Evolutionary conservation across 2,888 invertebrate species (phyloP).

Genomic region (Ophion ellenae): DNA sequence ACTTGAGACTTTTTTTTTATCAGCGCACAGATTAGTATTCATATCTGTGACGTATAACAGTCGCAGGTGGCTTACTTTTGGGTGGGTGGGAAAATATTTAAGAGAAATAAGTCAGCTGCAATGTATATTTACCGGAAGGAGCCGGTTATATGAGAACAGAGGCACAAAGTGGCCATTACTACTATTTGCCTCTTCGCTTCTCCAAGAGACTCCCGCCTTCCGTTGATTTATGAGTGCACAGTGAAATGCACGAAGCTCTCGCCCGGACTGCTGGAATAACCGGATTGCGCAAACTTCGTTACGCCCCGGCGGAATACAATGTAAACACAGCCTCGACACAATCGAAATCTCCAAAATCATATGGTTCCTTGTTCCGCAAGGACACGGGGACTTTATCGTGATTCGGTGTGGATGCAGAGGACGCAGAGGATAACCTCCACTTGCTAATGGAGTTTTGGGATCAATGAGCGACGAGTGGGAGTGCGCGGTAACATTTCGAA

Average conservation of each 20-base stretch:
- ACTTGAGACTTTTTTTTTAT: not conserved
- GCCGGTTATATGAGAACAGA: constrained; percentile 30
- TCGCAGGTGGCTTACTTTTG: not conserved
- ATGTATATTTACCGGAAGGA: not conserved
- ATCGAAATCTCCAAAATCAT: not conserved
- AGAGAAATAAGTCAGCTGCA: not conserved
- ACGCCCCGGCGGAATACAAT: constrained; percentile 1
- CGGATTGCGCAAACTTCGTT: constrained; percentile 37
- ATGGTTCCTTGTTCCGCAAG: not conserved
- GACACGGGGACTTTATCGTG: not conserved
- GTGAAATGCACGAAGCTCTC: constrained; percentile 37
- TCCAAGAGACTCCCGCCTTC: constrained; percentile 44
- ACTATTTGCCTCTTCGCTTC: constrained; percentile 52
- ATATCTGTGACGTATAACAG: not conserved
- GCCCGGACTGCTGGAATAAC: constrained; percentile 19
- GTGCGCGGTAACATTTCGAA: not conserved
- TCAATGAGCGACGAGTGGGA: not conserved
- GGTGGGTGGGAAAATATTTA: not conserved
- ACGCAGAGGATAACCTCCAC: not conserved
- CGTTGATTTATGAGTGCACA: constrained; percentile 48
- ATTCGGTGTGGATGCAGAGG: not conserved
- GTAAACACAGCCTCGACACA: not conserved
- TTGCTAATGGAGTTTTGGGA: not conserved
- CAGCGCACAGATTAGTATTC: not conserved
- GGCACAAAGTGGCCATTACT: constrained; percentile 60